Conservation (phyloP, 2,113 vertebrate species). For the Cromileptes altivelis region DNA sequence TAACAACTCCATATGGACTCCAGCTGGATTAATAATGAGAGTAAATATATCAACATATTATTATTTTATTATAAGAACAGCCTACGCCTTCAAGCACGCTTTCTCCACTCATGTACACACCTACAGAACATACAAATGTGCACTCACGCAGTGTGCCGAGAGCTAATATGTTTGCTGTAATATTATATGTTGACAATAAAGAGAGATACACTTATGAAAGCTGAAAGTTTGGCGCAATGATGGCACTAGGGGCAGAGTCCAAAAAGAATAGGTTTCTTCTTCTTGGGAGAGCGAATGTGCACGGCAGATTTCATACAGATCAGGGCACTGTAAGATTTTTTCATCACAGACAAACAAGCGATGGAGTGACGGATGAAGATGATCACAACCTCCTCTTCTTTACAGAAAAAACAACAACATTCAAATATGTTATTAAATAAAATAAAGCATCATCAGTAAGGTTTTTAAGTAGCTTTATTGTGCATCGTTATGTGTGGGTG, state of each 20-base stretch:
- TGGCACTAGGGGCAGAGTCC: background rate
- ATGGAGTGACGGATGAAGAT: background rate
- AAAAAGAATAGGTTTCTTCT: background rate
- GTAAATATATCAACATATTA: constrained; percentile 3
- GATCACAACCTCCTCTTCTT: background rate
- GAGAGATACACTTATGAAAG: background rate
- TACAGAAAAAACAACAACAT: background rate
- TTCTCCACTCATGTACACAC: background rate
- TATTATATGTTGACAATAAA: background rate
- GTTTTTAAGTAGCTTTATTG: background rate
- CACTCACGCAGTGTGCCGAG: background rate
- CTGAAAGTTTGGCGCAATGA: background rate
- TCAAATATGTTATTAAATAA: background rate
- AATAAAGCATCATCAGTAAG: background rate
- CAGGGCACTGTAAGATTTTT: background rate
- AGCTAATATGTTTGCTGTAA: background rate
- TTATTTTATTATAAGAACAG: constrained; percentile 6
- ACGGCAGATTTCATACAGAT: background rate
- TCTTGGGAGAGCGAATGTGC: background rate
- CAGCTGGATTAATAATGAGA: constrained; percentile 47
- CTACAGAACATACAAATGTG: background rate
- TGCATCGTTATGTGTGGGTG: background rate
- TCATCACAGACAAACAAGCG: background rate
- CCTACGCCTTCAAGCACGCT: background rate
- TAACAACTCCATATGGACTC: constrained; percentile 23